These are phyloP conservation scores for Rhegmatorhina hoffmannsi DNA, from an alignment of 2,113 vertebrate genomes.

Conservation along the genomic window DNA sequence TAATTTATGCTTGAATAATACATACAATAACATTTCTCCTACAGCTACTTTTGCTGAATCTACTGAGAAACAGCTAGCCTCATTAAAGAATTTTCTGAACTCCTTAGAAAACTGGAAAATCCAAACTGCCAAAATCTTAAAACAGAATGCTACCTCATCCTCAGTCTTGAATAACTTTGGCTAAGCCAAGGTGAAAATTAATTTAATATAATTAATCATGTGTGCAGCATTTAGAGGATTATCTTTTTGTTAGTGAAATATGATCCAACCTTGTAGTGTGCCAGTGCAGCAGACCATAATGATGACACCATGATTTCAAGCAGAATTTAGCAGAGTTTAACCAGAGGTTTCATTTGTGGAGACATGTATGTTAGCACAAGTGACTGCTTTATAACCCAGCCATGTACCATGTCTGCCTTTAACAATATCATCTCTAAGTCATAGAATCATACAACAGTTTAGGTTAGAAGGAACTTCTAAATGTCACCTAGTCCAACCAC, in stretches of 20 bases:
- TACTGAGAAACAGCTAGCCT: background rate
- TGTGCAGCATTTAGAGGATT: background rate
- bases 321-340: background rate
- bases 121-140: background rate
- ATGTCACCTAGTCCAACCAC: background rate
- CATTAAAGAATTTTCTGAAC: background rate
- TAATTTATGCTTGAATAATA: slow-evolving; percentile 35
- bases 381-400: background rate
- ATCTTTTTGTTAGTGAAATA: background rate
- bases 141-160: background rate
- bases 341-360: background rate
- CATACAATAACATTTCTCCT: background rate
- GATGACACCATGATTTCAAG: background rate
- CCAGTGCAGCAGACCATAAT: background rate
- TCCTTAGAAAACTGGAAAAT: background rate
- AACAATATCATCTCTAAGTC: background rate
- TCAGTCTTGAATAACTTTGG: background rate
- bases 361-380: background rate
- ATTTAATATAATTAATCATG: background rate
- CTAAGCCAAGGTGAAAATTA: background rate
- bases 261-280: background rate
- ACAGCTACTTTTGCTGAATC: background rate
- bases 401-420: fast-evolving
- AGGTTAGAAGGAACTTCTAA: background rate
- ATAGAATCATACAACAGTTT: no score